phyloP scores from a whole-genome alignment of 2,888 invertebrate genomes.

The Candidula unifasciata region DNA sequence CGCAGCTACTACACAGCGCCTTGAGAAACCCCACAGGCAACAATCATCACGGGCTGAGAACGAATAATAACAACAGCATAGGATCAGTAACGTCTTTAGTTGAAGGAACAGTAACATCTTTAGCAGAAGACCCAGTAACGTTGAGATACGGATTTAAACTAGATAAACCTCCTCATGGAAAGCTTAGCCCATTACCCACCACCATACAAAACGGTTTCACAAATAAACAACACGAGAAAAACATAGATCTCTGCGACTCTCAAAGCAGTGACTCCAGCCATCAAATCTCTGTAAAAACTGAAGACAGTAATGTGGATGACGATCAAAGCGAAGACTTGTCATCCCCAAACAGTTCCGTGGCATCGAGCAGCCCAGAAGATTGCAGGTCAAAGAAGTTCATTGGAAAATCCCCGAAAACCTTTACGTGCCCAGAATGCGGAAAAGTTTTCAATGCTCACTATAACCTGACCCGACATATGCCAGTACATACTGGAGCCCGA shows the following conservation, averaged over 20 bases:
- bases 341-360: conserved; percentile 37
- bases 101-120: background rate
- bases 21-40: conserved; percentile 15
- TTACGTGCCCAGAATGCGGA: conserved; percentile 96
- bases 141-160: conserved; percentile 9
- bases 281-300: conserved; percentile 33
- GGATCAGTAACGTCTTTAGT: background rate
- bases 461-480: conserved; percentile 98
- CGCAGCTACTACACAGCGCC: conserved; percentile 5
- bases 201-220: background rate
- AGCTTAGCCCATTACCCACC: background rate
- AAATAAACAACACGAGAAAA: conserved; percentile 16
- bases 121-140: background rate
- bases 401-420: conserved; percentile 84
- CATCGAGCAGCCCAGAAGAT: conserved; percentile 35
- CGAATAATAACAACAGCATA: conserved; percentile 33
- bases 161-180: background rate
- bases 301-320: conserved; percentile 22
- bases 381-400: conserved; percentile 51
- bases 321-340: conserved; percentile 40
- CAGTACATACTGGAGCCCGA: conserved; percentile 97
- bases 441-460: conserved; percentile 99
- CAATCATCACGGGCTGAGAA: conserved; percentile 24
- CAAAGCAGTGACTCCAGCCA: conserved; percentile 21
- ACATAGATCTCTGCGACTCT: conserved; percentile 3